Evolutionary conservation across 2,888 invertebrate species (phyloP).

Genomic region (Stomorhina lunata): DNA sequence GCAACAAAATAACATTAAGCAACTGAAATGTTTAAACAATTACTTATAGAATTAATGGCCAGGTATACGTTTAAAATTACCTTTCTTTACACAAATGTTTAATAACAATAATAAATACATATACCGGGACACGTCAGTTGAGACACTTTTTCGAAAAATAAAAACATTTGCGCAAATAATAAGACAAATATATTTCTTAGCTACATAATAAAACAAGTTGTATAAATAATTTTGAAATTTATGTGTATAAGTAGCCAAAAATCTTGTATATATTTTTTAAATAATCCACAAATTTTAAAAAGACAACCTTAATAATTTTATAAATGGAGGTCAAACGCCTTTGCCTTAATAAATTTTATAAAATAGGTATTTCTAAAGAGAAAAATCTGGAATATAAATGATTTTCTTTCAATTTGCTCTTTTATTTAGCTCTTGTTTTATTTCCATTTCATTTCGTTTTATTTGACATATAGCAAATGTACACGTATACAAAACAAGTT

Average conservation of each 20-base stretch:
- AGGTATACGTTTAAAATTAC: not conserved
- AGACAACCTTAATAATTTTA: too few species aligned
- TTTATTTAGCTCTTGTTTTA: conserved; percentile 4
- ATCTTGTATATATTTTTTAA: too few species aligned
- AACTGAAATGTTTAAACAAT: not conserved
- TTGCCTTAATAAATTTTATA: too few species aligned
- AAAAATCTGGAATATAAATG: not conserved
- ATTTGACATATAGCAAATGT: conserved; percentile 51
- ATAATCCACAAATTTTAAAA: too few species aligned
- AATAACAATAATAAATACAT: conserved; percentile 1
- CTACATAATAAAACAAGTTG: too few species aligned
- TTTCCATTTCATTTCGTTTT: not conserved
- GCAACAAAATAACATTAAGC: conserved; percentile 20
- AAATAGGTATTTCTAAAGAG: too few species aligned
- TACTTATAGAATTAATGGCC: not conserved
- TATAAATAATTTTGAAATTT: too few species aligned
- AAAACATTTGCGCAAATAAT: conserved; percentile 16
- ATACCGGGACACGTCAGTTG: conserved; percentile 8
- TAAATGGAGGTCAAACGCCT: too few species aligned
- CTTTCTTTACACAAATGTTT: not conserved
- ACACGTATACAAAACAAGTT: conserved; percentile 63
- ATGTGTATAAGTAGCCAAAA: too few species aligned
- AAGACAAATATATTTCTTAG: too few species aligned
- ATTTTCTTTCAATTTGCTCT: not conserved
- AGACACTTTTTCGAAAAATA: not conserved